Evolutionary conservation across 2,888 invertebrate species (phyloP).

Genomic region (Epinotia ramella): DNA sequence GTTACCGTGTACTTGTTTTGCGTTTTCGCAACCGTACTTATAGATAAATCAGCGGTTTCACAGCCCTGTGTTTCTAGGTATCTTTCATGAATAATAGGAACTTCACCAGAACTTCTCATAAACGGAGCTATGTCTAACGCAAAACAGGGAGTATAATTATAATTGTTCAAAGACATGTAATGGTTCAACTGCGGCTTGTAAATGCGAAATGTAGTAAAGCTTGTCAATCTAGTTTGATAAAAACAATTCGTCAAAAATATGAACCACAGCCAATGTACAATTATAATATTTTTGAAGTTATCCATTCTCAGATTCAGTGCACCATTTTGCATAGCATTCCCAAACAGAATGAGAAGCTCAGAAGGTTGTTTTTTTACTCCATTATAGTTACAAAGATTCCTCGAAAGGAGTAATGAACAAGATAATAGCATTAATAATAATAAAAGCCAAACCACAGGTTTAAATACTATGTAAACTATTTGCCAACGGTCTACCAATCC

Average conservation of each 20-base stretch:
- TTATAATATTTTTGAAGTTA: conserved; percentile 20
- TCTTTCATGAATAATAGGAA: conserved; percentile 18
- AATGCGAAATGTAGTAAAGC: conserved; percentile 33
- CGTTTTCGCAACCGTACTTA: conserved; percentile 20
- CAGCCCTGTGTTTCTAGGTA: conserved; percentile 29
- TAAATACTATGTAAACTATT: conserved; percentile 40
- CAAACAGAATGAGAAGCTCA: conserved; percentile 26
- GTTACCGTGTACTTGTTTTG: conserved; percentile 32
- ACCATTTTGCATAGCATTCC: conserved; percentile 18
- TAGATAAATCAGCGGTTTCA: conserved; percentile 14
- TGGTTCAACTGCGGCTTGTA: conserved; percentile 20
- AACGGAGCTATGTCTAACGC: conserved; percentile 10
- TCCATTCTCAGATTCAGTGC: neutral
- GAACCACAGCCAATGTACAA: conserved; percentile 45
- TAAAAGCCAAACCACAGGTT: conserved; percentile 36
- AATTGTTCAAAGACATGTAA: conserved; percentile 1
- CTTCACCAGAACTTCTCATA: conserved; percentile 13
- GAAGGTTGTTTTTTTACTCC: neutral
- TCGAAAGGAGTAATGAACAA: conserved; percentile 25
- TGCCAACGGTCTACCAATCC: conserved; percentile 39
- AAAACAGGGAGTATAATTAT: conserved; percentile 33
- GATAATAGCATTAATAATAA: conserved; percentile 27
- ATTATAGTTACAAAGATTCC: neutral
- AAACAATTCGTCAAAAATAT: conserved; percentile 46
- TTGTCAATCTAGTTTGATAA: conserved; percentile 46